Percentiles rank a stretch among this genome's conserved stretches.
Conservation (phyloP, 30 jellyfish, hydroid and myxozoan species). For the Chrysaora quinquecirrha region DNA sequence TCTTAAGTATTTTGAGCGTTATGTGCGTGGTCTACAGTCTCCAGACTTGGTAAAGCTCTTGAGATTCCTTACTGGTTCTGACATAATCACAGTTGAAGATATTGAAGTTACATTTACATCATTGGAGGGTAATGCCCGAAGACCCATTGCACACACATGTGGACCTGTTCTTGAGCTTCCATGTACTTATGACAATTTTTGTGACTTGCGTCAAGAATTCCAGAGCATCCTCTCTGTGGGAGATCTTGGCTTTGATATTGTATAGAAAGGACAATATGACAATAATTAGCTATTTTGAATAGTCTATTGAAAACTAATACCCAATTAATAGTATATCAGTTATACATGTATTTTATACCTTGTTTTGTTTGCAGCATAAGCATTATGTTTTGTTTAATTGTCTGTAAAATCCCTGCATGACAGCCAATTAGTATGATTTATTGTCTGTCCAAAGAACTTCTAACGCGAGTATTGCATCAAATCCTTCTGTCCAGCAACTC, state of each 20-base stretch:
- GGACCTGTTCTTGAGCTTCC: constrained; percentile 12
- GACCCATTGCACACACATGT: constrained; percentile 31
- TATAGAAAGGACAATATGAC: neutral
- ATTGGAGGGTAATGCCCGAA: constrained; percentile 8
- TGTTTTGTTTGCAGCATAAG: neutral
- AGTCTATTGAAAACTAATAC: too few relatives aligned
- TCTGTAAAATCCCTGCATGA: neutral
- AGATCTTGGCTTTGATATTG: neutral
- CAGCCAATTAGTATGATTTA: neutral
- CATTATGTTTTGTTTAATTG: neutral
- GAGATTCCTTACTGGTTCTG: constrained; percentile 22
- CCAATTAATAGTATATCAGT: too few relatives aligned
- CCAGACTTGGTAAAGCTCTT: neutral
- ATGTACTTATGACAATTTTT: neutral
- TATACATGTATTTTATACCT: neutral
- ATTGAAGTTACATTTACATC: neutral
- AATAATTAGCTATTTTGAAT: too few relatives aligned
- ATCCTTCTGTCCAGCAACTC: neutral
- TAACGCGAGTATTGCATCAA: neutral
- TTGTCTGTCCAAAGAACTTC: too few relatives aligned
- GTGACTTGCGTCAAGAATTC: neutral
- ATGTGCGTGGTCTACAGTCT: neutral
- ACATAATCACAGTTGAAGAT: neutral
- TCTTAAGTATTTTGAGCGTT: neutral
- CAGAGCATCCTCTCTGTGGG: neutral